These are phyloP conservation scores for Aphelenchoides fujianensis DNA, from an alignment of 1,140 invertebrate genomes.

Conservation along the genomic window DNA sequence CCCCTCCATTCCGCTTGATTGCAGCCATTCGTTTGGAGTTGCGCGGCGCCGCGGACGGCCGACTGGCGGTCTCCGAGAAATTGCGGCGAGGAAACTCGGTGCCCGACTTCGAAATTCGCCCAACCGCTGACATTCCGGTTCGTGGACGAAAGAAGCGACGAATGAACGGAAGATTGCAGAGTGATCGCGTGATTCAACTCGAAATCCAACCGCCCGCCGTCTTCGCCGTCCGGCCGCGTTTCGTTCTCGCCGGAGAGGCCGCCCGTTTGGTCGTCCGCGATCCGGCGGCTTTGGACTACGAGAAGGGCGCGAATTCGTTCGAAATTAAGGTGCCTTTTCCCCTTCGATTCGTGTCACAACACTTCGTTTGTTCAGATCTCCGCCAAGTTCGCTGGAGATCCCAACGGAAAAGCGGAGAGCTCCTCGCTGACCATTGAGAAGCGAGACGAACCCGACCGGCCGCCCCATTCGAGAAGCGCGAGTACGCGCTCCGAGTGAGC, in stretches of 20 bases:
- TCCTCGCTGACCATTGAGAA: slow-evolving; percentile 2
- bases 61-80: neutral
- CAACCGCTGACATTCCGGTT: neutral
- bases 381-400: neutral
- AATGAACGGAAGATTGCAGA: neutral
- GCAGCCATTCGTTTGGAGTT: neutral
- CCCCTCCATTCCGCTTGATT: neutral
- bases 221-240: slow-evolving; percentile 7
- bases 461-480: slow-evolving; percentile 1
- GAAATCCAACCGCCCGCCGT: neutral
- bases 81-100: neutral
- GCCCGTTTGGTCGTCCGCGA: slow-evolving; percentile 8
- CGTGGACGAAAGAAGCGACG: too few species aligned
- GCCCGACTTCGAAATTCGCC: slow-evolving; percentile 3
- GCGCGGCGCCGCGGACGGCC: neutral
- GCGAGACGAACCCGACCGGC: slow-evolving; percentile 6
- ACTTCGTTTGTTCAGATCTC: slow-evolving; percentile 3
- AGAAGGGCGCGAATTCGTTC: neutral
- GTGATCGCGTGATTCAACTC: neutral
- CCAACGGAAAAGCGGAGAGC: neutral
- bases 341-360: too few species aligned
- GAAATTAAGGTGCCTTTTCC: slow-evolving; percentile 1
- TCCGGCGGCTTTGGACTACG: neutral
- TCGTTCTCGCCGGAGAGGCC: slow-evolving; percentile 6
- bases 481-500: slow-evolving; percentile 2